Percentiles rank a stretch among this genome's conserved stretches.
Conservation (phyloP, 2,113 vertebrate species). For the Guaruba guarouba region DNA sequence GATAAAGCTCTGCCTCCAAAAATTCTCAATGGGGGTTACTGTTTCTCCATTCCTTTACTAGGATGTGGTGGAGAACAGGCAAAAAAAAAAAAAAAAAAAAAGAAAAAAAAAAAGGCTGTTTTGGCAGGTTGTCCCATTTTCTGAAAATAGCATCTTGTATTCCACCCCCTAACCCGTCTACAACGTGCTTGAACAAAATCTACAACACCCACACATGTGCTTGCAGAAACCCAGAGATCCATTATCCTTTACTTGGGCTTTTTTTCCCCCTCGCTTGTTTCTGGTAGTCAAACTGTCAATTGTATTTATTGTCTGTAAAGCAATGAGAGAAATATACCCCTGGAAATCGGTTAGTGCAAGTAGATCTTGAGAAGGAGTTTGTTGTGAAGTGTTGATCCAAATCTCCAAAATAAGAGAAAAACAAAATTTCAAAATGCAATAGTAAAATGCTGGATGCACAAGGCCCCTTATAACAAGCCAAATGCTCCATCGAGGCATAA, state of each 20-base stretch:
- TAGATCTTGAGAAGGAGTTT: background rate
- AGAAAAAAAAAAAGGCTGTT: background rate
- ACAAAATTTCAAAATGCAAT: constrained; percentile 4
- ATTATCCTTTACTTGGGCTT: constrained; percentile 21
- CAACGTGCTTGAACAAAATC: background rate
- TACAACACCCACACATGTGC: constrained; percentile 11
- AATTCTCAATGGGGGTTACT: constrained; percentile 36
- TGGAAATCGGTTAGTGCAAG: constrained; percentile 2
- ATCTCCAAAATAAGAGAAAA: background rate
- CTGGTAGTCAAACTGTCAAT: background rate
- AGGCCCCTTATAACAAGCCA: background rate
- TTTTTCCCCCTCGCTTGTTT: background rate
- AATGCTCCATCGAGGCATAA: background rate
- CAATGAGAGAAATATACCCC: background rate
- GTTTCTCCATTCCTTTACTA: constrained; percentile 6
- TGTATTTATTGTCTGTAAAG: constrained; percentile 19
- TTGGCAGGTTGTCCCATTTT: constrained; percentile 55
- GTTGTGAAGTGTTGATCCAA: background rate
- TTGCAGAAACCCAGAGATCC: background rate
- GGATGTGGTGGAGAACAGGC: background rate
- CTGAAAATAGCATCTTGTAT: constrained; percentile 57
- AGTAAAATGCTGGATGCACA: background rate
- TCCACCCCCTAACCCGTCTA: background rate
- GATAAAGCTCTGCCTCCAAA: background rate
- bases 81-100: background rate